Evolutionary conservation across 2,113 vertebrate genomes (phyloP), one percentile per base, ranked within the genome.

Genomic region (Hippocampus guttulatus): DNA sequence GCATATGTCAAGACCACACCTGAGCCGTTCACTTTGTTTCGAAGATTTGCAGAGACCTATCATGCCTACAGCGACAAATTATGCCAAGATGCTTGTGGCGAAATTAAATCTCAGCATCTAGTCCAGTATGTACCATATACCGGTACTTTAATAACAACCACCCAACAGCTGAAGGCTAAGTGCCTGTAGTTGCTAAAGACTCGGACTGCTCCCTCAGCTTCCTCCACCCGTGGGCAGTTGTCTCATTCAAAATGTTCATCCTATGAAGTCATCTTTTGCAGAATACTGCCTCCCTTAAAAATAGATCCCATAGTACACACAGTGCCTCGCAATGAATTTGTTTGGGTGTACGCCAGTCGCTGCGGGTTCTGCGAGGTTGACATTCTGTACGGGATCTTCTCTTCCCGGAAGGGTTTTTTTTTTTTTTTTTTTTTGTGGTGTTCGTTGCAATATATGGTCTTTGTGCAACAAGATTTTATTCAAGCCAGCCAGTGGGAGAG

Each of bases 221-320:
- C 41, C 63, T 47, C 21, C 63, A 45, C 41, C 40, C 40, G 41
- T 64, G 63, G 58, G 11, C 40, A 64, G 63, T 64, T 43, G 63
- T 64, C 63, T 64, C 63, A 41, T 64, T 64, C 40, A 64, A 64
- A 64, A 64, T 64, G n/a, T 41, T 45, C 63, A 23, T 65, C 63
- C 63, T 7, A 45, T 65, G 63, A 65, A 65, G 41, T 65, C 63
- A 65, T 65, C 63, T 65, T 45, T 25, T 43, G 41, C 63, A 23
- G 40, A 64, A 65, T 45, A 15, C 40, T 65, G 14, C 41, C 41
- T 60, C 25, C 58, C 58, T 47, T 47, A 65, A 47, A 45, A 65
- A 65, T 65, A 65, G 63, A 65, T 45, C 2, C 14, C 5, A 25
- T 61, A 61, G 58, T 61, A 61, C 58, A 8, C 58, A 61, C 58